Base-by-base conservation (phyloP, 2,888 invertebrate genomes). In the Thymelicus lineola region DNA sequence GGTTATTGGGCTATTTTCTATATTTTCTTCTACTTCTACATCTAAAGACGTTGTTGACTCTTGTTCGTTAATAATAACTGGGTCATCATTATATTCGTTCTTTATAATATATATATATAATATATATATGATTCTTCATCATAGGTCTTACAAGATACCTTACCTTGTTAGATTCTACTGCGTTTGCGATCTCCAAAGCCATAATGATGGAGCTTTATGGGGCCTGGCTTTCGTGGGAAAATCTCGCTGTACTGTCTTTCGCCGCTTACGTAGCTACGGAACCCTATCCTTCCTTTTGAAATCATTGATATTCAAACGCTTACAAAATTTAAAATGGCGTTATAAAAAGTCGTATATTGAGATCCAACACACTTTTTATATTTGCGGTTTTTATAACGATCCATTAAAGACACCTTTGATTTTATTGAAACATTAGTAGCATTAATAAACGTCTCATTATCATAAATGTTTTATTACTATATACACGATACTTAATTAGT, bases 181-280 rank as follows among this genome's bases (percentile, higher is more conserved):
- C 15, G 15, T 50, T 50, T 15, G 48, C 48, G 48, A 50, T 17
- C 48, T 50, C 48, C 48, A 50, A 17, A 50, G 48, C 48, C 17
- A 50, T 59, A 42, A 59, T 38, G 10, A 59, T 15, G 36, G 42
- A 42, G 9, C 59, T 59, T 59, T 59, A 59, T 59, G 59, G 42
- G 59, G 42, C 15, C 59, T n/a, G 42, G 12, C 45, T 60, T 60
- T 60, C 60, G 46, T 45, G 60, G 60, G 60, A 60, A 60, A 60
- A 45, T 46, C 10, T 60, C 12, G 17, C 6, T 28, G 42, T n/a
- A n/a, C n/a, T n/a, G n/a, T 60, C 42, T 42, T 60, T 60, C 45
- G 42, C 17, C 58, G 59, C 15, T 60, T 45, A 20, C 14, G 46
- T 55, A 20, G 5, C 28, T 28, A 28, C 28, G 1, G 3, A 28